Percentiles rank a stretch among this genome's conserved stretches.
phyloP scores from a whole-genome alignment of 1,140 invertebrate genomes.

The Lordiphosa mommai region DNA sequence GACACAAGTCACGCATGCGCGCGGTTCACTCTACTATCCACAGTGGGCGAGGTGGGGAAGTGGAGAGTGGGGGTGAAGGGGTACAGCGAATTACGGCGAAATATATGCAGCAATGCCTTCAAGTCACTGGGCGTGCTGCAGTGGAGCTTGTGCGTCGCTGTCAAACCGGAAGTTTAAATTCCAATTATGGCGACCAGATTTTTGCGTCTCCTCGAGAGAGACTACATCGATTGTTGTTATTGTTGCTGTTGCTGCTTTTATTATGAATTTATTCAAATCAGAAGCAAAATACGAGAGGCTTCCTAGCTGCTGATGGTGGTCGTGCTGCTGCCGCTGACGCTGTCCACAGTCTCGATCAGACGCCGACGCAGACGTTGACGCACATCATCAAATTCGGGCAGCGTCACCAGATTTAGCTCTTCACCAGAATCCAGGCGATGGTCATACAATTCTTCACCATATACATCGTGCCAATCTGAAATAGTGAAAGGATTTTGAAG shows the following conservation, averaged over 20 bases:
- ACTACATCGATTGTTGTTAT: conserved; percentile 1
- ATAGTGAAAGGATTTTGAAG: background rate
- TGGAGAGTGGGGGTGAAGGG: conserved; percentile 1
- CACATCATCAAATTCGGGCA: conserved; percentile 64
- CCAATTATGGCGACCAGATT: conserved; percentile 68
- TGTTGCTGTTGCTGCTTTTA: conserved; percentile 16
- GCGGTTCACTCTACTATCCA: conserved; percentile 19
- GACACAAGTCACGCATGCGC: conserved; percentile 75
- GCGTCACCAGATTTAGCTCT: conserved; percentile 84
- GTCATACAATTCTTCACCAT: conserved; percentile 87
- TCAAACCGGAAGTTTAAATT: conserved; percentile 68
- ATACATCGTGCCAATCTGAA: conserved; percentile 84
- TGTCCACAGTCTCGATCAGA: conserved; percentile 48
- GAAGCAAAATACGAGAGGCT: background rate
- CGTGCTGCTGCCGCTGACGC: background rate
- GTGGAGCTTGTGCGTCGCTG: conserved; percentile 16
- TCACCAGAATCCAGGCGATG: conserved; percentile 85
- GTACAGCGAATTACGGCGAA: conserved; percentile 45
- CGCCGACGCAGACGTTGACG: conserved; percentile 50
- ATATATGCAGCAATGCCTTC: conserved; percentile 38
- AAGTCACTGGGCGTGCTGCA: conserved; percentile 34
- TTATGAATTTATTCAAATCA: conserved; percentile 45
- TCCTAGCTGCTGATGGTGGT: no score
- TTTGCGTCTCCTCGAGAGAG: conserved; percentile 28
- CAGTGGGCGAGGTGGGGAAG: background rate